Percentiles rank a stretch among this genome's conserved stretches.
These are phyloP conservation scores for Dynastes tityus DNA, from an alignment of 2,888 invertebrate genomes.

Conservation along the genomic window DNA sequence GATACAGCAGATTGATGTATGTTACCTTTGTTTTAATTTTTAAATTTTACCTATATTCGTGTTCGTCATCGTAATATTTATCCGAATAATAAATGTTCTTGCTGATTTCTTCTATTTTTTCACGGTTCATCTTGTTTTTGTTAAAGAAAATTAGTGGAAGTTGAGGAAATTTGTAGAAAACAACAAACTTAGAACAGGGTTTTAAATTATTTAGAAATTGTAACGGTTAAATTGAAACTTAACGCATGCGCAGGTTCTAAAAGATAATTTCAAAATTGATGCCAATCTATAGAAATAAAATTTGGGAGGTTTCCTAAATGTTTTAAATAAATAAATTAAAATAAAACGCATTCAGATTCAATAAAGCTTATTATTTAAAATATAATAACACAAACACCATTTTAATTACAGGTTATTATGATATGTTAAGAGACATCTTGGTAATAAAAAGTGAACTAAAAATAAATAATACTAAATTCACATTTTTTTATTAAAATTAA, in stretches of 20 bases:
- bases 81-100: constrained; percentile 94
- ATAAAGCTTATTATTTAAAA: constrained; percentile 30
- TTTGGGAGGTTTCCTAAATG: background rate
- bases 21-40: constrained; percentile 2
- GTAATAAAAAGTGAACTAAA: constrained; percentile 8
- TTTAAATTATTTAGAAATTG: background rate
- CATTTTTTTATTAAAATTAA: background rate
- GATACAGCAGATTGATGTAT: constrained; percentile 29
- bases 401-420: background rate
- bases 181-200: background rate
- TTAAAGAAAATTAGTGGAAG: background rate
- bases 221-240: constrained; percentile 12
- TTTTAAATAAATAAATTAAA: background rate
- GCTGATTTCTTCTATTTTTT: constrained; percentile 64
- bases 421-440: constrained; percentile 30
- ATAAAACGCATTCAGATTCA: background rate
- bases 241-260: constrained; percentile 6
- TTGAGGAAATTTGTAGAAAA: background rate
- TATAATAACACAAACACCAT: constrained; percentile 32
- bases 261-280: background rate
- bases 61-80: constrained; percentile 92
- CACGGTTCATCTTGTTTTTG: constrained; percentile 58
- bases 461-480: background rate
- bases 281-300: background rate
- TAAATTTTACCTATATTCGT: constrained; percentile 89